Base-by-base conservation (phyloP, 1,140 invertebrate species). In the Zaprionus capensis region DNA sequence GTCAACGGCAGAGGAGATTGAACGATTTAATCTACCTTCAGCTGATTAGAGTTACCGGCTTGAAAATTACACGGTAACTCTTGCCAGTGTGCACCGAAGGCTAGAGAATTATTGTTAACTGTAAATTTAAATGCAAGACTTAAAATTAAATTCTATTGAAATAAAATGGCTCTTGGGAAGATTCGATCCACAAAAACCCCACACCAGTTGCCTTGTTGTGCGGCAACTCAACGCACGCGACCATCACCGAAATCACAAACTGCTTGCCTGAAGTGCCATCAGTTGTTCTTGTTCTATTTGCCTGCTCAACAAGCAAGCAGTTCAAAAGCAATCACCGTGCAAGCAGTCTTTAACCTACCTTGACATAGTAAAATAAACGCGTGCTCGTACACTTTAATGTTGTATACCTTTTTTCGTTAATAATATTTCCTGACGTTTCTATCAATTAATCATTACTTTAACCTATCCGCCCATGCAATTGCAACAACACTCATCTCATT, bases 11-110 rank as follows among this genome's bases (percentile, higher is more conserved):
- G 24, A 70, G 20, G 55, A 74, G 79, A 82, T 69, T 62, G 86
- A 92, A 92, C 91, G 91, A 92, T 88, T 92, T 75, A 4, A 78
- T 92, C 91, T 92, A 83, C 91, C 91, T 92, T 90, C 56, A 76
- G 84, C 91, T 62, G 91, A 92, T 92, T 92, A 91, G 91, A 92
- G 86, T 80, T 61, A 68, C 61, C 75, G 71, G 81, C 85, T 80
- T 58, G 36, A 61, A 71, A 71, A 62, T 66, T 71, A 62, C 75
- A 63, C 74, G 77, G 69, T 65, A 78, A 82, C 91, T 80, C 91
- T 91, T 92, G 91, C 91, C 86, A 83, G 82, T 80, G 68, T 74
- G 81, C 82, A 80, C 31, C 31, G 74, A 85, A 91, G 91, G 91
- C 51, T 58, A 12, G 1, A 12, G 46, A 22, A 41, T 7, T n/a